These are phyloP conservation scores for Stichopus chloronotus DNA, from an alignment of 35 echinoderm and acorn worm species.

Conservation along the genomic window DNA sequence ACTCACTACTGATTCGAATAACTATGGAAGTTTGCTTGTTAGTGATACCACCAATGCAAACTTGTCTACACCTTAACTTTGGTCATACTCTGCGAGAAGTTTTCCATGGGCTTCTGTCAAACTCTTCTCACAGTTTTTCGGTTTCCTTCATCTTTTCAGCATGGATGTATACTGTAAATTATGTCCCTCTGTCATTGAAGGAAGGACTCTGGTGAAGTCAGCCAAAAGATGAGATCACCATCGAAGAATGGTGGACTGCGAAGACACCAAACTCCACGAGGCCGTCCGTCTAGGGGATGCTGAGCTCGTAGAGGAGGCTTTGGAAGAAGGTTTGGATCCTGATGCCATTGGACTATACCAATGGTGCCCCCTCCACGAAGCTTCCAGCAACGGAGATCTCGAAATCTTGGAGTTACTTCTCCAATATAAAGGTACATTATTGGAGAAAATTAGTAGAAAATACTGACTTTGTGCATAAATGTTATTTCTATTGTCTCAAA, in stretches of 20 bases:
- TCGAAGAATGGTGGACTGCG: not conserved
- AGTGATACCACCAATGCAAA: too few relatives aligned
- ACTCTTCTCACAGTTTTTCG: too few relatives aligned
- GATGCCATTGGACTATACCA: slow-evolving; percentile 85
- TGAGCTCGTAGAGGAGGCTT: slow-evolving; percentile 78
- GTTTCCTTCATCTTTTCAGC: too few relatives aligned
- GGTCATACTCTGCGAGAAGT: too few relatives aligned
- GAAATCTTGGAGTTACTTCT: slow-evolving; percentile 79
- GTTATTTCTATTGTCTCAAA: not conserved
- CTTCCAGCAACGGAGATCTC: slow-evolving; percentile 83
- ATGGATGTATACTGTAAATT: too few relatives aligned
- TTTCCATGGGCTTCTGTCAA: too few relatives aligned
- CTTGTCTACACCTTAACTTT: too few relatives aligned
- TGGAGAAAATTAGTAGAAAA: not conserved
- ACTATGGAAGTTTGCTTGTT: too few relatives aligned
- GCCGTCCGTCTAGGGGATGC: slow-evolving; percentile 86
- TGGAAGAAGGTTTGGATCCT: slow-evolving; percentile 79
- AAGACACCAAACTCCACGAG: slow-evolving; percentile 89
- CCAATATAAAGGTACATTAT: slow-evolving; percentile 72
- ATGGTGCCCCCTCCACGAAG: slow-evolving; percentile 88
- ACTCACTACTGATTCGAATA: too few relatives aligned
- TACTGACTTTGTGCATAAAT: not conserved
- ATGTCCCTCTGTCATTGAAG: too few relatives aligned
- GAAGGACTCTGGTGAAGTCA: not conserved
- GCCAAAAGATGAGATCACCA: not conserved